Percentiles rank a stretch among this genome's conserved stretches.
These are phyloP conservation scores for Pseudoatta argentina DNA, from an alignment of 1,140 invertebrate genomes.

Conservation along the genomic window DNA sequence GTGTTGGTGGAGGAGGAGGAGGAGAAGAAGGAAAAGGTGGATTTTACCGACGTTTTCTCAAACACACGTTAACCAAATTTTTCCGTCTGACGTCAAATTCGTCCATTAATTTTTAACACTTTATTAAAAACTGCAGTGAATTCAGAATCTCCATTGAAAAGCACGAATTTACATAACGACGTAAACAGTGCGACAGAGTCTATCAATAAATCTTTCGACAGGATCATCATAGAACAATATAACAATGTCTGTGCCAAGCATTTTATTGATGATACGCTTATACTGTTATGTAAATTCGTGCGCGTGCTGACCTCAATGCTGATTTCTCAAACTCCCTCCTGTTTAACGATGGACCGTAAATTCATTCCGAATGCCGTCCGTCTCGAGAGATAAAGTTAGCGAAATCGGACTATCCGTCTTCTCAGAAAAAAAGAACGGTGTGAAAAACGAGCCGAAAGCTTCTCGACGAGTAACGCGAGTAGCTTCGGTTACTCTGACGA, in stretches of 20 bases:
- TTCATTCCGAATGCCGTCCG: not conserved
- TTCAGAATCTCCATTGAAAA: conserved; percentile 1
- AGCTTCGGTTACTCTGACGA: not conserved
- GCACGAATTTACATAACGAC: conserved; percentile 20
- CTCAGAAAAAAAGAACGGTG: not conserved
- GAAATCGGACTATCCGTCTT: conserved; percentile 19
- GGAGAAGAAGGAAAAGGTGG: not conserved
- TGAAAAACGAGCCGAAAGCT: conserved; percentile 1
- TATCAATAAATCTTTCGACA: not conserved
- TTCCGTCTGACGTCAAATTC: not conserved
- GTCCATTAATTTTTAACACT: conserved; percentile 30
- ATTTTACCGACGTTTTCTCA: not conserved
- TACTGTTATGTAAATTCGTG: conserved; percentile 19
- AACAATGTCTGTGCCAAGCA: not conserved
- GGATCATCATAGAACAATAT: not conserved
- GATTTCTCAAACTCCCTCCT: not conserved
- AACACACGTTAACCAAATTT: conserved; percentile 20
- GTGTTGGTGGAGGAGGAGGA: not conserved
- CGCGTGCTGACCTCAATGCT: not conserved
- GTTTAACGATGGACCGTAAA: conserved; percentile 14
- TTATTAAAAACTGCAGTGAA: not conserved
- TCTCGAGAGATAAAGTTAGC: conserved; percentile 15
- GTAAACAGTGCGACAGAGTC: not conserved
- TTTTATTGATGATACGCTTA: conserved; percentile 35
- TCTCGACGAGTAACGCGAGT: conserved; percentile 11